Conservation (phyloP, 2,888 invertebrate genomes). For the Cephus nigrinus region DNA sequence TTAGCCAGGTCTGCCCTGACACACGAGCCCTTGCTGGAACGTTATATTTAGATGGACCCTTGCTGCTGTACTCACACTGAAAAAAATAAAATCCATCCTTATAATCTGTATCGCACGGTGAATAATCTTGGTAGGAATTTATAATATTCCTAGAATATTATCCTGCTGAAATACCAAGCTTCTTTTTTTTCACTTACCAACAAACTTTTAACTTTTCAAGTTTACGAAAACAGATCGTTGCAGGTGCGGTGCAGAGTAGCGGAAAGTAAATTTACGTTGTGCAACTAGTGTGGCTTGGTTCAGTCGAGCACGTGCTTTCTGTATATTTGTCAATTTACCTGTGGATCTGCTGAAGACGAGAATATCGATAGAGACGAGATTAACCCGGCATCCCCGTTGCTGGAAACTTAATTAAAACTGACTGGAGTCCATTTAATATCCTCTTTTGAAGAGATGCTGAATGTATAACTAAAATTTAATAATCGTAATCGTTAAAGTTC, state of each 20-base stretch:
- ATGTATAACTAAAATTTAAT: not conserved
- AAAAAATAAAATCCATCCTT: not conserved
- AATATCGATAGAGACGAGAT: not conserved
- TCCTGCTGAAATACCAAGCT: not conserved
- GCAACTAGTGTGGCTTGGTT: not conserved
- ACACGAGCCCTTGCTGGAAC: conserved; percentile 26
- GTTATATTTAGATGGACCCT: conserved; percentile 32
- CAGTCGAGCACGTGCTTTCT: not conserved
- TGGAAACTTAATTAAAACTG: not conserved
- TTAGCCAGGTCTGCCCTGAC: conserved; percentile 22
- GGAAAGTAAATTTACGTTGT: not conserved
- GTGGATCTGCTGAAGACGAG: not conserved
- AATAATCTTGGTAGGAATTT: not conserved
- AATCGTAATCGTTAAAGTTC: not conserved
- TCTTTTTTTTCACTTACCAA: not conserved
- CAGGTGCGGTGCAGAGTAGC: not conserved
- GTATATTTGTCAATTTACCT: not conserved
- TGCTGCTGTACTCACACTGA: conserved; percentile 1
- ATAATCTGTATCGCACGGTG: not conserved
- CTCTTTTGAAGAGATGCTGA: not conserved
- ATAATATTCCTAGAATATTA: not conserved
- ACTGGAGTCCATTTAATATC: not conserved
- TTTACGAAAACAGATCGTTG: not conserved
- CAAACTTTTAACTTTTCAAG: not conserved
- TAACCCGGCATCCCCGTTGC: not conserved